Evolutionary conservation across 64 coral and sea anemone genomes (phyloP), one percentile per base, ranked within the genome.

Genomic region (Porites australiensis): DNA sequence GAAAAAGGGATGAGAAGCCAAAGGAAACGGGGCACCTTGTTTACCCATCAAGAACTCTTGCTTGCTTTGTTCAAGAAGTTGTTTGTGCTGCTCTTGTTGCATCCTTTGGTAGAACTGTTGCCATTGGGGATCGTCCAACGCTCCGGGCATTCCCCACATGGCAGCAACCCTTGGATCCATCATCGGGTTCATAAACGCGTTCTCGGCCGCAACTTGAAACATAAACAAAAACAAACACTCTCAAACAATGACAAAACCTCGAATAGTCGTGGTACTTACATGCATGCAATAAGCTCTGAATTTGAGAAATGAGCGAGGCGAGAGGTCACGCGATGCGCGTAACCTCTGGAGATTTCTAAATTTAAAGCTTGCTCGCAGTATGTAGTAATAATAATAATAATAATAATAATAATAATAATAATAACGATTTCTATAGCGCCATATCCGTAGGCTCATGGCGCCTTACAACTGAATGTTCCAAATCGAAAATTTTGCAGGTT

Each of bases 91-190:
- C 15, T 77, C 14, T 53, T 77, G 67, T 15, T 59, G 69, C 69
- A 88, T 88, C 86, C 74, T 74, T 64, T 93, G 91, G 60, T 79
- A 93, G 15, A 93, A 87, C 62, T 93, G 91, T 45, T 93, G 91
- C 82, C 82, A 93, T 50, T 85, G 82, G 4, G 91, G n/a, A n/a
- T 93, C 91, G 63, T 93, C 91, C 73, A 77, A 43, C 14, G 71
- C 50, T 72, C 68, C 81, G 11, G 82, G 90, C 80, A 92, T 92
- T 8, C 72, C 73, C 82, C 83, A 93, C 62, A 84, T 84, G 61
- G 44, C 45, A 18, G 45, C 45, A 44, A 87, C 79, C 20, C 91
- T 73, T 6, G 69, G 86, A n/a, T 74, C 69, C 86, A 88, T 88
- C 19, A 72, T 20, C 13, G 88, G 77, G 6, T 92, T 82, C 44